These are phyloP conservation scores for Stenodema calcarata DNA, from an alignment of 2,888 invertebrate species.

Conservation along the genomic window DNA sequence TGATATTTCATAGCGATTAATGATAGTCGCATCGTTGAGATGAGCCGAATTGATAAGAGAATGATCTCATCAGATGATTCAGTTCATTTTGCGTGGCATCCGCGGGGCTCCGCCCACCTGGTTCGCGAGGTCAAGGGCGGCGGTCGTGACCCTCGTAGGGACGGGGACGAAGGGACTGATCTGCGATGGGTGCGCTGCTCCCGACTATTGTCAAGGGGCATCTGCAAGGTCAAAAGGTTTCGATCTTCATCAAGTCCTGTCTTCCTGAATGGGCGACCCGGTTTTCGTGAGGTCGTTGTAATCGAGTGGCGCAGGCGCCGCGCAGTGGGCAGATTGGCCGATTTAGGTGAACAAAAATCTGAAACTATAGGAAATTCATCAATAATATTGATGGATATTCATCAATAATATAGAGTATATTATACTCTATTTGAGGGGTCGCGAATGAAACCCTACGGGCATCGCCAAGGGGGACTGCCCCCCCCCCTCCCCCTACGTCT, in stretches of 20 bases:
- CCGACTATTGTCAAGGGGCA: neutral
- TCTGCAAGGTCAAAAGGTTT: neutral
- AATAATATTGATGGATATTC: too few relatives aligned
- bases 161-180: neutral
- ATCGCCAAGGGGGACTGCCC: too few relatives aligned
- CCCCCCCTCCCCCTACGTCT: too few relatives aligned
- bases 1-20: too few relatives aligned
- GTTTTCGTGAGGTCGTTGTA: neutral
- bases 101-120: neutral
- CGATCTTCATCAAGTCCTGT: neutral
- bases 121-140: neutral
- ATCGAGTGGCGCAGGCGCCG: neutral
- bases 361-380: too few relatives aligned
- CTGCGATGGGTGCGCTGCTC: neutral
- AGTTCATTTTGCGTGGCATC: neutral
- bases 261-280: neutral
- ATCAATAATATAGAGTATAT: too few relatives aligned
- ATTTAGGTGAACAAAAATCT: too few relatives aligned
- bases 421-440: too few relatives aligned
- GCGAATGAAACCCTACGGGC: too few relatives aligned
- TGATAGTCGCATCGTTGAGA: neutral
- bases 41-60: neutral
- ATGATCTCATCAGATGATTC: constrained; percentile 2
- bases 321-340: too few relatives aligned
- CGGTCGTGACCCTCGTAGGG: neutral